phyloP scores from a whole-genome alignment of 2,888 invertebrate genomes.

The Pseudanteris insignis region DNA sequence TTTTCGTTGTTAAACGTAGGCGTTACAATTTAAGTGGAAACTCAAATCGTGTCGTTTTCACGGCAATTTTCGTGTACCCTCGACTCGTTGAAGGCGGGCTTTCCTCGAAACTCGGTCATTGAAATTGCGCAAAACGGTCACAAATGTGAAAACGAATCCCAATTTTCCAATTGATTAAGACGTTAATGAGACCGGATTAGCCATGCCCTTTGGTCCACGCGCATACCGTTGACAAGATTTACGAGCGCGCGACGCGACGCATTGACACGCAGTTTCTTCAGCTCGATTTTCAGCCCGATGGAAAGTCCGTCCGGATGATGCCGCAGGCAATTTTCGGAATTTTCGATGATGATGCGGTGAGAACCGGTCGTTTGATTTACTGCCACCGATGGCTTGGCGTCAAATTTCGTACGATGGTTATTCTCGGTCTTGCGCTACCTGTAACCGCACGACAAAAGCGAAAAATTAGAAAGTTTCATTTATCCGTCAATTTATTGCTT shows the following conservation, averaged over 20 bases:
- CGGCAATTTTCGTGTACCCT: slow-evolving; percentile 2
- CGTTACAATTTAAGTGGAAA: not conserved
- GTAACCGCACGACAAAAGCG: slow-evolving; percentile 27
- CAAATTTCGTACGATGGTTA: slow-evolving; percentile 16
- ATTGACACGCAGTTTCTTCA: slow-evolving; percentile 28
- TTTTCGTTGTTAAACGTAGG: too few species aligned
- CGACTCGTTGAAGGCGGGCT: not conserved
- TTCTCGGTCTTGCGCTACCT: slow-evolving; percentile 22
- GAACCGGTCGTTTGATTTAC: slow-evolving; percentile 26
- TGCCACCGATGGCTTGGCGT: slow-evolving; percentile 14
- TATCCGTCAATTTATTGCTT: too few species aligned
- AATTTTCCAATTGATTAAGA: slow-evolving; percentile 17
- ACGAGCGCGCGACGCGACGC: slow-evolving; percentile 19
- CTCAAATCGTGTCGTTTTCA: slow-evolving; percentile 11
- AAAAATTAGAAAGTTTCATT: too few species aligned
- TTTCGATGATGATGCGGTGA: slow-evolving; percentile 34
- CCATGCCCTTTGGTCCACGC: slow-evolving; percentile 18
- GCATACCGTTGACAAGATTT: slow-evolving; percentile 22
- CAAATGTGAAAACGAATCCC: slow-evolving; percentile 1
- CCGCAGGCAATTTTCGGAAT: slow-evolving; percentile 15
- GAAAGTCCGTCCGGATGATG: slow-evolving; percentile 40
- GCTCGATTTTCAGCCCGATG: slow-evolving; percentile 12
- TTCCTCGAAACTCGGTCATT: not conserved
- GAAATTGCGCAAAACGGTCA: slow-evolving; percentile 15
- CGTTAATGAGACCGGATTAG: slow-evolving; percentile 17